Conservation (phyloP, 2,888 invertebrate species). For the Trichacis sp. region DNA sequence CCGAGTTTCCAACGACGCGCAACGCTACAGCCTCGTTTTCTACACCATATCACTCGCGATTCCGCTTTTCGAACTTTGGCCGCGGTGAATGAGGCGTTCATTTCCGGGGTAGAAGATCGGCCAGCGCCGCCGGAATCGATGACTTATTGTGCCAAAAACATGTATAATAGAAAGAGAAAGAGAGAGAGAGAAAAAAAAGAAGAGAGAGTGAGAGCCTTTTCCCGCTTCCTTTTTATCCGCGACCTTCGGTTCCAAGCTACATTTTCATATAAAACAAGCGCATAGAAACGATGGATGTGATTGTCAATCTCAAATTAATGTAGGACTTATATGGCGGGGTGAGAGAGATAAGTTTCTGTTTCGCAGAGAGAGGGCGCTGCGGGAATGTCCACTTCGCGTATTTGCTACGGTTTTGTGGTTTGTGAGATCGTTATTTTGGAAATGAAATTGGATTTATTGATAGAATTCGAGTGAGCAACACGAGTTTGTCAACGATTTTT, state of each 20-base stretch:
- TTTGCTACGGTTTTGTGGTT: too few relatives aligned
- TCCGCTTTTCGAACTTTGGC: slow-evolving; percentile 51
- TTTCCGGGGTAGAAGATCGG: slow-evolving; percentile 50
- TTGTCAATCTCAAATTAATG: slow-evolving; percentile 40
- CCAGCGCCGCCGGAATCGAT: slow-evolving; percentile 47
- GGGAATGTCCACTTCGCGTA: too few relatives aligned
- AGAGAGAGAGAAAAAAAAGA: too few relatives aligned
- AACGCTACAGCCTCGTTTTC: slow-evolving; percentile 41
- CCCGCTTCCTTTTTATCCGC: slow-evolving; percentile 39
- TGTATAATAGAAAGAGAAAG: slow-evolving; percentile 11
- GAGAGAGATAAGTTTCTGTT: too few relatives aligned
- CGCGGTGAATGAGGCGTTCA: slow-evolving; percentile 56
- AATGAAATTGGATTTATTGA: too few relatives aligned
- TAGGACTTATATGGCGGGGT: slow-evolving; percentile 20
- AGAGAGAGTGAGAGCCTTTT: slow-evolving; percentile 29
- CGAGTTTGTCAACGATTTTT: too few relatives aligned
- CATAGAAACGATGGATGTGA: slow-evolving; percentile 41
- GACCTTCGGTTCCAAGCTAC: slow-evolving; percentile 30
- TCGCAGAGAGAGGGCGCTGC: too few relatives aligned
- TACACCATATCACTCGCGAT: slow-evolving; percentile 44
- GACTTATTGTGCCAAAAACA: slow-evolving; percentile 56
- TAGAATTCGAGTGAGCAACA: too few relatives aligned
- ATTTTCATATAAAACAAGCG: slow-evolving; percentile 36
- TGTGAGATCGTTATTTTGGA: too few relatives aligned
- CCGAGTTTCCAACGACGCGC: slow-evolving; percentile 43